Evolutionary conservation across 2,797 vertebrate genomes (phyloP).

Genomic region (Gallirallus australis): DNA sequence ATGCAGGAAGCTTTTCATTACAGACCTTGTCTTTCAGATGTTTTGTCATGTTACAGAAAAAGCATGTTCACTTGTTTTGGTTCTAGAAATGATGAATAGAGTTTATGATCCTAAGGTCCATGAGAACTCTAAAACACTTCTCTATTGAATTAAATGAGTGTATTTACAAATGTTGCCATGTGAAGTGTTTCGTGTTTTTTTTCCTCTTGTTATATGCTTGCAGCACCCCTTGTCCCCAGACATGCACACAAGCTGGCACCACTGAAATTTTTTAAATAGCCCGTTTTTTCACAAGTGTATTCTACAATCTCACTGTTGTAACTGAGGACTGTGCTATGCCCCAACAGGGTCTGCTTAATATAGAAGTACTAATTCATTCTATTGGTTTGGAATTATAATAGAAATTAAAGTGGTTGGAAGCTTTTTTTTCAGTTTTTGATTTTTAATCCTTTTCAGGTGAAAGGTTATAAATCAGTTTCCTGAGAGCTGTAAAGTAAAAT

Average conservation of each 20-base stretch:
- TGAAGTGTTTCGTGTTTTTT: neutral
- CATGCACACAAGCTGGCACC: fast-evolving
- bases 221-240: neutral
- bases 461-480: neutral
- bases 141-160: neutral
- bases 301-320: neutral
- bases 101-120: neutral
- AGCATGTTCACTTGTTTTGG: neutral
- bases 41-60: neutral
- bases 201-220: neutral
- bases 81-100: neutral
- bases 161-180: neutral
- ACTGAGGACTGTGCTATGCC: neutral
- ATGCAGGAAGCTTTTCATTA: neutral
- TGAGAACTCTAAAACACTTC: neutral
- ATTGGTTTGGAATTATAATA: neutral
- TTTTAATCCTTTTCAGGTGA: neutral
- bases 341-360: neutral
- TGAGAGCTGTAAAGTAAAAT: neutral
- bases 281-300: fast-evolving
- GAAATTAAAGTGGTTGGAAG: neutral
- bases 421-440: neutral
- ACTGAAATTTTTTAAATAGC: fast-evolving
- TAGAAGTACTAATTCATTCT: neutral
- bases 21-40: neutral